Conservation (phyloP, 2,113 vertebrate species). For the Lucifuga dentata region DNA sequence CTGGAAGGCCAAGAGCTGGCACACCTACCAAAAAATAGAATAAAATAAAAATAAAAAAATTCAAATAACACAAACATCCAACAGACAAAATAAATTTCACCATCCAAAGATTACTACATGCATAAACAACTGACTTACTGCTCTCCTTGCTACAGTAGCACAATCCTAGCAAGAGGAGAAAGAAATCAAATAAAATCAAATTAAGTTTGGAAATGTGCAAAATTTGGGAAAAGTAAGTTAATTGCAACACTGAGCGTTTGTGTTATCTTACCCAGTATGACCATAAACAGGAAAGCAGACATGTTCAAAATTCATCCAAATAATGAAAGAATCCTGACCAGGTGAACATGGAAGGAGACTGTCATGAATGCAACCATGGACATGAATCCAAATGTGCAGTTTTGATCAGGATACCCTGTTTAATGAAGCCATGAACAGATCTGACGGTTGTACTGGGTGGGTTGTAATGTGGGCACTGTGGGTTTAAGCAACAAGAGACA, state of each 20-base stretch:
- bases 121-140: slow-evolving; percentile 53
- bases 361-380: neutral
- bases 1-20: slow-evolving; percentile 32
- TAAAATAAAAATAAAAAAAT: neutral
- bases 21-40: slow-evolving; percentile 39
- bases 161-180: slow-evolving; percentile 46
- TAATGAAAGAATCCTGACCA: neutral
- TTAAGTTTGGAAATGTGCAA: neutral
- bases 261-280: slow-evolving; percentile 66
- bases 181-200: neutral
- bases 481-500: neutral
- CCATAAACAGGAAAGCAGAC: slow-evolving; percentile 42
- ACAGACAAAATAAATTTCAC: neutral
- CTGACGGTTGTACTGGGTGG: too few species aligned
- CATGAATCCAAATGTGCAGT: neutral
- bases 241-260: neutral
- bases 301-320: slow-evolving; percentile 31
- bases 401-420: neutral
- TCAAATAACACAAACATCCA: neutral
- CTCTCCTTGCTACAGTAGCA: slow-evolving; percentile 37
- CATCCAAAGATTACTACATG: neutral
- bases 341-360: neutral
- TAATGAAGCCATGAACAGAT: neutral
- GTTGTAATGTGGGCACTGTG: too few species aligned
- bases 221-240: neutral